These are phyloP conservation scores for Lerista edwardsae DNA, from an alignment of 2,797 vertebrate genomes.

Conservation along the genomic window DNA sequence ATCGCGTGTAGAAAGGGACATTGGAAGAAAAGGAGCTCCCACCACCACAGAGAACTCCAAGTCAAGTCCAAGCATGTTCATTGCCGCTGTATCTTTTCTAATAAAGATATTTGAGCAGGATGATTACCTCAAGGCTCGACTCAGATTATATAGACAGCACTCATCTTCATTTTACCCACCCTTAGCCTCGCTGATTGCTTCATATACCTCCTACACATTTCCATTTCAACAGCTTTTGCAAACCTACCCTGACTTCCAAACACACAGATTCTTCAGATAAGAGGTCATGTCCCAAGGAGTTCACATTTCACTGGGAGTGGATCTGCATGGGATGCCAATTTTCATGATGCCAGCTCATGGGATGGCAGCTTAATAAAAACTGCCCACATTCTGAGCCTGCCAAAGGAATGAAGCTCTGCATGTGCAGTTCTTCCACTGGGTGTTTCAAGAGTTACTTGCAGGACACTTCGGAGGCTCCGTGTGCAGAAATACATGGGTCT, in stretches of 20 bases:
- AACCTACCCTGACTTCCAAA: not conserved
- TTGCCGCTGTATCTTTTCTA: not conserved
- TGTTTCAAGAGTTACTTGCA: not conserved
- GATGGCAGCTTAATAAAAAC: not conserved
- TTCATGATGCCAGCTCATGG: not conserved
- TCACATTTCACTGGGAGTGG: not conserved
- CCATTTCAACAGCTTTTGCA: not conserved
- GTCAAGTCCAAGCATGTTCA: not conserved
- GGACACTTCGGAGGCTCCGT: not conserved
- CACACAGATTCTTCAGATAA: not conserved
- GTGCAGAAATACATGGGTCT: not conserved
- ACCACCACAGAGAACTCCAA: not conserved
- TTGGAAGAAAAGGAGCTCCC: not conserved
- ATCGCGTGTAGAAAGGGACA: not conserved
- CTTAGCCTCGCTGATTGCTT: not conserved
- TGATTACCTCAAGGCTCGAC: too few species aligned
- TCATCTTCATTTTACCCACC: not conserved
- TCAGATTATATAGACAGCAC: too few species aligned
- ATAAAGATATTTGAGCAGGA: not conserved
- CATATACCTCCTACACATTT: constrained; percentile 4
- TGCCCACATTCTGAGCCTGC: not conserved
- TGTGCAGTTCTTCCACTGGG: not conserved
- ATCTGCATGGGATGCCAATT: not conserved
- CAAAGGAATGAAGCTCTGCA: not conserved
- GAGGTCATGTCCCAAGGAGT: not conserved